These are phyloP conservation scores for Petaurus breviceps DNA, from an alignment of 2,113 vertebrate species.

Conservation along the genomic window DNA sequence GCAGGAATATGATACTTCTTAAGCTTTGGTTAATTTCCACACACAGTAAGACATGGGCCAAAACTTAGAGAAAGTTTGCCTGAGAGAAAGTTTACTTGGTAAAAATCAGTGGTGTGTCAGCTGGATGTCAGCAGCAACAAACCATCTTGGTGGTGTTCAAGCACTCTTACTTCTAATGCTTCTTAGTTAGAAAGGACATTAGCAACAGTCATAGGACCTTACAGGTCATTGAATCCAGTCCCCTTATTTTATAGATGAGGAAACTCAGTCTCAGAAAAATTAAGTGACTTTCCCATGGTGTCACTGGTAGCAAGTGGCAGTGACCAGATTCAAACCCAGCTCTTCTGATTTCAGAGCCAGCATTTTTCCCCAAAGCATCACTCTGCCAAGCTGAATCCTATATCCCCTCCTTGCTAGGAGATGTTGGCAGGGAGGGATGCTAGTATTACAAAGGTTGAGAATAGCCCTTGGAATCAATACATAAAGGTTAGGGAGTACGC, in stretches of 20 bases:
- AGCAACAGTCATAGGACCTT: background rate
- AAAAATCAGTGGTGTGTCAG: background rate
- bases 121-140: background rate
- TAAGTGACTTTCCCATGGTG: background rate
- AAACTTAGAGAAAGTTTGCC: background rate
- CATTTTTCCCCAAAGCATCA: background rate
- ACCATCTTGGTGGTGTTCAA: background rate
- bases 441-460: background rate
- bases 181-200: background rate
- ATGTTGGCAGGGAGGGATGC: background rate
- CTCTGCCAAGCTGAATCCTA: background rate
- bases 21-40: background rate
- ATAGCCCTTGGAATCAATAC: background rate
- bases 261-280: background rate
- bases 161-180: background rate
- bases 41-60: background rate
- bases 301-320: background rate
- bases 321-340: background rate
- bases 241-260: background rate
- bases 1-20: background rate
- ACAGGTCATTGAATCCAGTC: background rate
- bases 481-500: background rate
- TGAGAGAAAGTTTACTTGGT: constrained; percentile 7
- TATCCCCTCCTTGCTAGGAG: background rate
- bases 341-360: background rate